Conservation (phyloP, 2,888 invertebrate genomes). For the Desoria tigrina region DNA sequence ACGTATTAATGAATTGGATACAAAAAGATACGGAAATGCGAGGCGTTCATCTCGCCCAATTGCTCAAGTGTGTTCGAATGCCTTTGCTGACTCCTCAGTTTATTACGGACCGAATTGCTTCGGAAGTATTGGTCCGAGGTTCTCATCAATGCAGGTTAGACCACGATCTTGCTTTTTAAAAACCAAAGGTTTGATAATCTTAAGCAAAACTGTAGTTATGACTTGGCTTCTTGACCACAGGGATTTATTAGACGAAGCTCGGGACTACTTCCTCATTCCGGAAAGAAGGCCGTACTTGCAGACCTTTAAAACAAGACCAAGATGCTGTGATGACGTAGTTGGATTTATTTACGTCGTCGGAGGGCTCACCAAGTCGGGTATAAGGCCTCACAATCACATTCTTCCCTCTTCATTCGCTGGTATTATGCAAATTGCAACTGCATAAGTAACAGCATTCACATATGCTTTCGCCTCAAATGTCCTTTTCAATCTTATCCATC, state of each 20-base stretch:
- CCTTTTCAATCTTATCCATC: no score
- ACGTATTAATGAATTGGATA: conserved; percentile 79
- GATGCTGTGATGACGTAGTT: conserved; percentile 71
- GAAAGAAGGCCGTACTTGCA: conserved; percentile 75
- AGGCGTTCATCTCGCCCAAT: conserved; percentile 65
- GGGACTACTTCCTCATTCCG: conserved; percentile 84
- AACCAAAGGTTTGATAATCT: background rate
- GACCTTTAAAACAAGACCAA: conserved; percentile 73
- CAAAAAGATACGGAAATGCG: conserved; percentile 67
- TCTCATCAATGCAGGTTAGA: conserved; percentile 73
- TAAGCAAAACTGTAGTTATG: background rate
- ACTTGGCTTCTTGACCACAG: conserved; percentile 57
- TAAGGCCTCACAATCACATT: conserved; percentile 37
- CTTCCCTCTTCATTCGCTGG: conserved; percentile 25
- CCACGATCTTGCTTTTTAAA: background rate
- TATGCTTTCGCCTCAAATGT: background rate
- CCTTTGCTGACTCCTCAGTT: conserved; percentile 79
- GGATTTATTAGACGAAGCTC: conserved; percentile 82
- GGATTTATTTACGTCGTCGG: conserved; percentile 86
- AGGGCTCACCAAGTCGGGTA: conserved; percentile 76
- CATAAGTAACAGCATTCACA: background rate
- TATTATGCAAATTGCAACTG: conserved; percentile 23
- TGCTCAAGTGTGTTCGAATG: conserved; percentile 74
- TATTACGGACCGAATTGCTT: conserved; percentile 76
- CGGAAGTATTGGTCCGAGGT: conserved; percentile 73